Base-by-base conservation (phyloP, 2,888 invertebrate species). In the Meta bourneti region DNA sequence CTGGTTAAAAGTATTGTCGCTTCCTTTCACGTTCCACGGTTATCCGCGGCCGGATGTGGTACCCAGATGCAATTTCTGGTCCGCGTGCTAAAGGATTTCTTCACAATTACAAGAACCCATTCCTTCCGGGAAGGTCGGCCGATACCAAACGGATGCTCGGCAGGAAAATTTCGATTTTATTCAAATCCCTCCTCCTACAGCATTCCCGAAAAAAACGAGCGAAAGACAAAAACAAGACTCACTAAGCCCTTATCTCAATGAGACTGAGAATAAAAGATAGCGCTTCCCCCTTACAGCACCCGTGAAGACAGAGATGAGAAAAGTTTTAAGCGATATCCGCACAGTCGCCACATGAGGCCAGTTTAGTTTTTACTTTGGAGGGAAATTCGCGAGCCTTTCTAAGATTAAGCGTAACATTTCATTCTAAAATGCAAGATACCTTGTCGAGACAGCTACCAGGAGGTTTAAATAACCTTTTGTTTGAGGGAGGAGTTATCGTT, bases 251-350 rank as follows among this genome's bases (percentile, higher is more conserved):
- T 74, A 75, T 84, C 84, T 74, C 84, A 61, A 9, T 84, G 72
- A 75, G 75, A 74, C 74, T 83, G 83, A 83, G 72, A 83, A 83
- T 52, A 72, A 72, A 72, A 51, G 51, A 71, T 49, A 72, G 72
- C 49, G 13, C 8, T 72, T 72, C 52, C 11, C 20, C 52, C 61
- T 6, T 34, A n/a, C 34, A 34, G 4, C 34, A 1, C 34, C 34
- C 34, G 9, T 20, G 49, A 34, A 51, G 11, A 4, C 19, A 19
- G 9, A 16, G 74, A 84, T 72, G 84, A 84, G 54, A 54, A 74
- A 84, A 74, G 72, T 84, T 84, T 75, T 74, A 74, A 74, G 61
- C 71, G 83, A 83, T 83, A 83, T 74, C 79, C 54, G 20, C 79
- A 54, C n/a, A 34, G 34, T 34, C 34, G 34, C 34, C n/a, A 34